Conservation (phyloP, 1,140 invertebrate genomes). For the Papilio aristodemus region DNA sequence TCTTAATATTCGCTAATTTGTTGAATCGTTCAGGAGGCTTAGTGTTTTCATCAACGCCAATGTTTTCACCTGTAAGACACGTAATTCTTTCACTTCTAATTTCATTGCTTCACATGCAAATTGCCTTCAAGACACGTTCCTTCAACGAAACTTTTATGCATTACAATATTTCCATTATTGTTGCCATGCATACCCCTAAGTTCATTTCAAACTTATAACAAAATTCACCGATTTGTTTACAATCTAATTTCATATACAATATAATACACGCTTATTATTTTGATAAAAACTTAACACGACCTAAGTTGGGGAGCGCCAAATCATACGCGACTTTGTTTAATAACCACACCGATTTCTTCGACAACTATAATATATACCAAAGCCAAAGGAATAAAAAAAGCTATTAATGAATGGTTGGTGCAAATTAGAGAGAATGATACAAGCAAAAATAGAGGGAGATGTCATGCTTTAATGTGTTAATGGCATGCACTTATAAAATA, state of each 20-base stretch:
- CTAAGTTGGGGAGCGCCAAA: slow-evolving; percentile 76
- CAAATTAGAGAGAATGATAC: slow-evolving; percentile 54
- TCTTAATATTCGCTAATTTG: slow-evolving; percentile 65
- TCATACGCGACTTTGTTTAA: slow-evolving; percentile 55
- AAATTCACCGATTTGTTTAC: slow-evolving; percentile 17
- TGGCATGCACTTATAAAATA: slow-evolving; percentile 43
- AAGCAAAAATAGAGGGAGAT: slow-evolving; percentile 57
- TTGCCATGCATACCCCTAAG: slow-evolving; percentile 26
- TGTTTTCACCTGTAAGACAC: slow-evolving; percentile 74
- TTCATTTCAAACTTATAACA: slow-evolving; percentile 3
- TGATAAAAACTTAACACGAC: slow-evolving; percentile 43
- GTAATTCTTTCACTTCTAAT: slow-evolving; percentile 39
- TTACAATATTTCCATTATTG: slow-evolving; percentile 7
- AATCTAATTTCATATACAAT: slow-evolving; percentile 1
- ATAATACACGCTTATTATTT: neutral
- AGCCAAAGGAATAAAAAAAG: slow-evolving; percentile 60
- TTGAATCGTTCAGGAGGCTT: slow-evolving; percentile 61
- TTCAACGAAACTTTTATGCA: slow-evolving; percentile 13
- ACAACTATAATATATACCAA: slow-evolving; percentile 48
- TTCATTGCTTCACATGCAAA: slow-evolving; percentile 45
- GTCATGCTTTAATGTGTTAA: slow-evolving; percentile 56
- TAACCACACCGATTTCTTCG: slow-evolving; percentile 74
- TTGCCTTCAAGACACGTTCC: slow-evolving; percentile 5
- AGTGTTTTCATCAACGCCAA: slow-evolving; percentile 73
- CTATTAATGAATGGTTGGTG: slow-evolving; percentile 55